phyloP scores from a whole-genome alignment of 2,797 vertebrate species.

The Eleutherodactylus coqui region DNA sequence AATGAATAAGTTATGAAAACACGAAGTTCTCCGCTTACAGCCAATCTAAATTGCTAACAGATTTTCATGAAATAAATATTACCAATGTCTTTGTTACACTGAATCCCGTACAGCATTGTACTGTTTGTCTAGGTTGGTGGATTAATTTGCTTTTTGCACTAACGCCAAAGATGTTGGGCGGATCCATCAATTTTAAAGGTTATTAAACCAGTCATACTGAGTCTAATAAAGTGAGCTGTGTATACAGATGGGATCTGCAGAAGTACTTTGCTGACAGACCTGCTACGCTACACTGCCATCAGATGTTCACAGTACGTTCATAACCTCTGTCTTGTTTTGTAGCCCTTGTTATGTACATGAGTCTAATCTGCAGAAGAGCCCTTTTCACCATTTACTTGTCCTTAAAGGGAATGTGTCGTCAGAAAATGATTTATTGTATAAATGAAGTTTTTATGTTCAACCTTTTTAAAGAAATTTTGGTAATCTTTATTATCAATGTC shows the following conservation, averaged over 20 bases:
- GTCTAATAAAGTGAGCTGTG: constrained; percentile 19
- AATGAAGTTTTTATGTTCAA: too few species aligned
- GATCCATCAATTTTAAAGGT: constrained; percentile 23
- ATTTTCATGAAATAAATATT: constrained; percentile 1
- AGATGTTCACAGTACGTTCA: not conserved
- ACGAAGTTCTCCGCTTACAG: constrained; percentile 12
- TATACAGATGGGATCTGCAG: not conserved
- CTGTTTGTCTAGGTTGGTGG: constrained; percentile 28
- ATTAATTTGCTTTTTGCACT: constrained; percentile 2
- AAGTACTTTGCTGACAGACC: not conserved
- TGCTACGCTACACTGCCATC: not conserved
- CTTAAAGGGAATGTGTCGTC: too few species aligned
- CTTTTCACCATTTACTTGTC: not conserved
- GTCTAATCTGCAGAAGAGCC: not conserved
- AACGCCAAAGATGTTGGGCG: constrained; percentile 35
- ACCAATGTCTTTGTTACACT: constrained; percentile 7
- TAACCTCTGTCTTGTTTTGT: constrained; percentile 12
- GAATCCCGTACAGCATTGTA: not conserved
- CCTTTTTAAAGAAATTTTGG: too few species aligned
- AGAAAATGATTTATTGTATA: too few species aligned
- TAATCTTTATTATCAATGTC: too few species aligned
- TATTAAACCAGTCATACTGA: constrained; percentile 29
- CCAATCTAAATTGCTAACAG: constrained; percentile 56
- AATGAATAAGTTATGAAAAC: constrained; percentile 31
- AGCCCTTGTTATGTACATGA: not conserved